These are phyloP conservation scores for Misgurnus anguillicaudatus DNA, from an alignment of 2,113 vertebrate genomes.

Conservation along the genomic window DNA sequence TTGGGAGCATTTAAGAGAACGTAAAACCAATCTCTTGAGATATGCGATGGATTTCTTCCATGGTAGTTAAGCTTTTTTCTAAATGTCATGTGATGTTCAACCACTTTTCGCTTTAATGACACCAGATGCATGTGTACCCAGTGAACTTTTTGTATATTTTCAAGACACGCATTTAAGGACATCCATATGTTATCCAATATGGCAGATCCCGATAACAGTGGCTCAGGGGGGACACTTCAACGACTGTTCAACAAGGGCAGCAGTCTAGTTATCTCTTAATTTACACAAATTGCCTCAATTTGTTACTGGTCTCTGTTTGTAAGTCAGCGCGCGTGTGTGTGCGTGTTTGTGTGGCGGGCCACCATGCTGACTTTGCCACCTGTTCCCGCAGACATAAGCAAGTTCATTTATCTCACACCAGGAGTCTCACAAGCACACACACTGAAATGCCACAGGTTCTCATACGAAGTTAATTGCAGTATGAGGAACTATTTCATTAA, in stretches of 20 bases:
- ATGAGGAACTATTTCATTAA: background rate
- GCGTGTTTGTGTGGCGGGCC: constrained; percentile 46
- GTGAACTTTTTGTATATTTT: constrained; percentile 1
- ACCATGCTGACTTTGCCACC: constrained; percentile 78
- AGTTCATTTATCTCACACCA: constrained; percentile 77
- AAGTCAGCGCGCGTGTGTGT: constrained; percentile 35
- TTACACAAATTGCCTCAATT: constrained; percentile 54
- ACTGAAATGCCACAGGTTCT: constrained; percentile 32
- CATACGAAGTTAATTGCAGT: constrained; percentile 20
- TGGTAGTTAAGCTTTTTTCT: too few species aligned
- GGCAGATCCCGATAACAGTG: constrained; percentile 44
- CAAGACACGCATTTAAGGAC: constrained; percentile 44
- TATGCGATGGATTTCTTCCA: too few species aligned
- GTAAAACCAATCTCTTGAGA: too few species aligned
- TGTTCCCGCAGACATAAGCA: constrained; percentile 76
- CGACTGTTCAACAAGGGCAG: constrained; percentile 62
- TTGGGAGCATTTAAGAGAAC: too few species aligned
- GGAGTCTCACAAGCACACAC: constrained; percentile 51
- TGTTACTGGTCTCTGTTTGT: constrained; percentile 43
- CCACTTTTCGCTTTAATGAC: constrained; percentile 46
- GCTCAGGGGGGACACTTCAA: constrained; percentile 43
- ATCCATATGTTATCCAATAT: constrained; percentile 62
- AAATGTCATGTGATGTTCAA: too few species aligned
- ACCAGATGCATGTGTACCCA: constrained; percentile 2
- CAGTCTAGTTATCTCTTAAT: constrained; percentile 52